Evolutionary conservation across 2,113 vertebrate species (phyloP).

Genomic region (Passerina amoena): DNA sequence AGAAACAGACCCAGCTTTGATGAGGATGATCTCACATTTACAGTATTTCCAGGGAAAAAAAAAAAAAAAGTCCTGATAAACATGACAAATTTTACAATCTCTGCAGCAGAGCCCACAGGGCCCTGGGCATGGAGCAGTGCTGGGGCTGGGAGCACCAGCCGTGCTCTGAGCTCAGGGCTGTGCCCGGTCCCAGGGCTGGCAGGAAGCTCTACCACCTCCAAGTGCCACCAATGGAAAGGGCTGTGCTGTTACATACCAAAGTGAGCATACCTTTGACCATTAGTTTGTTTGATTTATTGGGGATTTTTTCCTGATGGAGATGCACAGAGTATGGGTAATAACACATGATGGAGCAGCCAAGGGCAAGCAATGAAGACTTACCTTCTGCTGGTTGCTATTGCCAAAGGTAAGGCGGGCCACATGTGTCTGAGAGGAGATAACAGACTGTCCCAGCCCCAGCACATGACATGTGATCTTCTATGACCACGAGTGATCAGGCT

Average conservation of each 20-base stretch:
- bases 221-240: background rate
- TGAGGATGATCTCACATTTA: background rate
- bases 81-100: fast-evolving
- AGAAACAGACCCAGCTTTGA: background rate
- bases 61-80: background rate
- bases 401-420: background rate
- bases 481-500: background rate
- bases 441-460: background rate
- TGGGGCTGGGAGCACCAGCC: background rate
- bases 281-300: background rate
- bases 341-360: background rate
- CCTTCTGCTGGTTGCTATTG: background rate
- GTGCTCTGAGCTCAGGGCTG: background rate
- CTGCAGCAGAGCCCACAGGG: background rate
- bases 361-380: background rate
- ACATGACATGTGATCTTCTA: background rate
- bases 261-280: background rate
- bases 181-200: background rate
- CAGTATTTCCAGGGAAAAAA: fast-evolving
- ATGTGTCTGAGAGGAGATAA: background rate
- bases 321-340: background rate
- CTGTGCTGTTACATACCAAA: background rate
- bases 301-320: background rate
- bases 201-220: background rate
- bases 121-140: fast-evolving